Percentiles rank a stretch among this genome's conserved stretches.
Evolutionary conservation across 2,113 vertebrate genomes (phyloP).

Genomic region (Micronycteris hirsuta): DNA sequence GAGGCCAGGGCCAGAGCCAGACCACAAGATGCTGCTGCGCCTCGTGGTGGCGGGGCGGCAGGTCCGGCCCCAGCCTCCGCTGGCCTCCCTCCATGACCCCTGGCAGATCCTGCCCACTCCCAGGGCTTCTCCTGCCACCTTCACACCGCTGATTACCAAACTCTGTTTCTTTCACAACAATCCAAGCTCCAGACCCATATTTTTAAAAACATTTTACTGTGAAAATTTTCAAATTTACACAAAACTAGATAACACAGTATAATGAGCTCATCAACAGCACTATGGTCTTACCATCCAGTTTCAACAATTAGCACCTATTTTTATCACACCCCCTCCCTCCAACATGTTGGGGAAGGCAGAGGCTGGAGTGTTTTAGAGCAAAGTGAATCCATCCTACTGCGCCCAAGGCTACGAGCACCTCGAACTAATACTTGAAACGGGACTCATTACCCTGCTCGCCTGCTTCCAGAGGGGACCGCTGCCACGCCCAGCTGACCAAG

Average conservation of each 20-base stretch:
- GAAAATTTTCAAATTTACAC: background rate
- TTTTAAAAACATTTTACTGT: background rate
- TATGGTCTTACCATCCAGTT: background rate
- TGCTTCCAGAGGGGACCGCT: too few species aligned
- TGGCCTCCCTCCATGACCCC: background rate
- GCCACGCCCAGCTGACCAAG: background rate
- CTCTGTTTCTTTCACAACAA: background rate
- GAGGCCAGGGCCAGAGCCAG: background rate
- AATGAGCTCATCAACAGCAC: background rate
- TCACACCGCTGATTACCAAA: background rate
- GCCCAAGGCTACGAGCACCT: background rate
- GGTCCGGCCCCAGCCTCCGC: background rate
- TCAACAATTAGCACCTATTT: background rate
- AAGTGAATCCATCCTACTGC: background rate
- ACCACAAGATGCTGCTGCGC: background rate
- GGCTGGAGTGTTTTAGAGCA: background rate
- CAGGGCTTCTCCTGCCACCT: background rate
- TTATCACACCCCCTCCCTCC: background rate
- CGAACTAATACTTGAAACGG: background rate
- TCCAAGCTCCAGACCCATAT: background rate
- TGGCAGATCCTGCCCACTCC: background rate
- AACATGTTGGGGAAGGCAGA: background rate
- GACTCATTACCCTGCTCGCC: background rate
- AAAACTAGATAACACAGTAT: background rate
- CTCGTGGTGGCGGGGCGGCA: fast-evolving